Base-by-base conservation (phyloP, 2,113 vertebrate species). In the Cyphomyrus discorhynchus region DNA sequence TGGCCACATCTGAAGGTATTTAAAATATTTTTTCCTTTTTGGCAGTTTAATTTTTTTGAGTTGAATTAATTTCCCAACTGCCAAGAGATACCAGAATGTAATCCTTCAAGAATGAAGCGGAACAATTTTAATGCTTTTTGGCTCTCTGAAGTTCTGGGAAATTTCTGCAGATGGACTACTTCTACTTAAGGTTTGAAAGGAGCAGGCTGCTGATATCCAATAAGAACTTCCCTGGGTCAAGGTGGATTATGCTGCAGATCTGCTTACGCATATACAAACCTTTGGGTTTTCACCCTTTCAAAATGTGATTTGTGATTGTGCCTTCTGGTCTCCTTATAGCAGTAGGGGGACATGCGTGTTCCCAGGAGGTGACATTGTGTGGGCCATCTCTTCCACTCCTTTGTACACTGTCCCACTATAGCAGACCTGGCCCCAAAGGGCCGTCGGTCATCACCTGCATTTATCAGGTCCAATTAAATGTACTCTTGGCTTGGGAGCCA, bases 361-460 rank as follows among this genome's bases (percentile, higher is more conserved):
- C 27, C 13, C 27, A 21, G 50, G 31, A 56, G 85, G 27, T 52
- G 47, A 86, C 49, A 86, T 19, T 13, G 10, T 31, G 15, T 87
- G 85, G 31, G 27, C 85, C 9, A 47, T 39, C 24, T n/a, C 21
- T 31, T 2, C 19, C 83, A n/a, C 21, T 86, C 2, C 70, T 77
- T 46, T 82, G 39, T 4, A 50, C 1, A 66, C 83, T 50, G 15
- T 91, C 88, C 35, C 90, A 19, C 89, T 92, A 90, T 62, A 89
- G 88, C 83, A 92, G 90, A 91, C 91, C 94, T 92, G 92, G 91
- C 89, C 91, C 80, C 62, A 92, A 9, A 50, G 88, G n/a, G 47
- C 27, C 1, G 19, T 52, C 45, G 86, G 74, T 89, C 92, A 92
- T 95, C 94, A 95, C 95, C 95, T 95, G 94, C 93, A 95, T 92